phyloP scores from a whole-genome alignment of 1,140 invertebrate genomes.

The Tetraneura akinire region DNA sequence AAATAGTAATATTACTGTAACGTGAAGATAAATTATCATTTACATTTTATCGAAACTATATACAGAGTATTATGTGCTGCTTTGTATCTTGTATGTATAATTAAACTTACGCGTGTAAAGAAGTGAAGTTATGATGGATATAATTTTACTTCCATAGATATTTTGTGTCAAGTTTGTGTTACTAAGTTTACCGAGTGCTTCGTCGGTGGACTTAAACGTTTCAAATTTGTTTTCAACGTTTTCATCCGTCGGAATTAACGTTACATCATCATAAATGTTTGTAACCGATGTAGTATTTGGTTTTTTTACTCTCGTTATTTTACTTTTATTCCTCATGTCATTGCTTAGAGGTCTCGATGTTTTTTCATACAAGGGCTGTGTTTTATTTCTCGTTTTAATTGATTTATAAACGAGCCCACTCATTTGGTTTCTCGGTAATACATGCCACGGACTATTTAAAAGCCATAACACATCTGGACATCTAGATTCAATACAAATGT shows the following conservation, averaged over 20 bases:
- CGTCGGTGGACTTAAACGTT: too few relatives aligned
- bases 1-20: neutral
- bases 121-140: neutral
- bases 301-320: neutral
- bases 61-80: too few relatives aligned
- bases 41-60: too few relatives aligned
- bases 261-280: neutral
- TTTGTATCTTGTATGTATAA: too few relatives aligned
- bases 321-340: neutral
- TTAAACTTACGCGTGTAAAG: neutral
- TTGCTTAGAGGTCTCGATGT: neutral
- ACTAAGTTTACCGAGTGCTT: neutral
- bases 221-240: too few relatives aligned
- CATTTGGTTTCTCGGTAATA: neutral
- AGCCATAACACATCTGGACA: slow-evolving; percentile 1
- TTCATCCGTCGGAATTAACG: too few relatives aligned
- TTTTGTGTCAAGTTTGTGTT: neutral
- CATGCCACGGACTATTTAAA: neutral
- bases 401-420: neutral
- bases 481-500: neutral
- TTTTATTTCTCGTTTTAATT: neutral
- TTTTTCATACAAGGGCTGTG: neutral
- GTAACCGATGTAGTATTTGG: neutral
- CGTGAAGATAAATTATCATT: too few relatives aligned
- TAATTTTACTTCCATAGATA: too few relatives aligned